Evolutionary conservation across 2,113 vertebrate species (phyloP), one percentile per base, ranked within the genome.

Genomic region (Pterocles burchelli): DNA sequence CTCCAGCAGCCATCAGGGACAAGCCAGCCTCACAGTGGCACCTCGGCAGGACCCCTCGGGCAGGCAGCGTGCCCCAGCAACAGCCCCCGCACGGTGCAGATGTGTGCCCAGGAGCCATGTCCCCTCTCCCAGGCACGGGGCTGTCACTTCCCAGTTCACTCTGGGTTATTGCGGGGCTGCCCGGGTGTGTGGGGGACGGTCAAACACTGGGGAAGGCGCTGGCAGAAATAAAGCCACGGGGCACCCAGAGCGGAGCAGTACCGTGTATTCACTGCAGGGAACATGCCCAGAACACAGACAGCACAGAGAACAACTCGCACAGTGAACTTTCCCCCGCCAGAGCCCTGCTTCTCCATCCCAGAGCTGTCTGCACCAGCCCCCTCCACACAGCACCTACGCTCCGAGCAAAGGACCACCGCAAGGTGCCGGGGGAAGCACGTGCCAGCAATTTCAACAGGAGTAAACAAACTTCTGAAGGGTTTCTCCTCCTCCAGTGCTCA

Each of bases 71-170:
- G 38, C 38, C 38, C 38, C 38, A 11, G 38, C 38, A 41, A 13
- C 41, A 41, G 41, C 41, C 41, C 41, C 41, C 41, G 41, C 41
- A 41, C 41, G 41, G 41, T 13, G 46, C 13, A 8, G 20, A 52
- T 0, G 1, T 3, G 11, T 22, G n/a, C 46, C 46, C 49, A 8
- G 48, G 17, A 45, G 45, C 70, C 6, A 7, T 6, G 33, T 25
- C 66, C 79, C 67, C 54, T 59, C 45, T 48, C 18, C 46, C 31
- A 4, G 3, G 48, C 48, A 17, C 5, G 1, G n/a, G 48, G 66
- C n/a, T 1, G 0, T 4, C 7, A 1, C 54, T 5, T 26, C 6
- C 41, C 92, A 10, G 22, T 3, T 43, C 45, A 4, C 43, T 21
- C 17, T 6, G 17, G 6, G 0, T 2, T 21, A 17, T 1, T 2